These are phyloP conservation scores for Hipposideros larvatus DNA, from an alignment of 2,797 vertebrate genomes.

Conservation along the genomic window DNA sequence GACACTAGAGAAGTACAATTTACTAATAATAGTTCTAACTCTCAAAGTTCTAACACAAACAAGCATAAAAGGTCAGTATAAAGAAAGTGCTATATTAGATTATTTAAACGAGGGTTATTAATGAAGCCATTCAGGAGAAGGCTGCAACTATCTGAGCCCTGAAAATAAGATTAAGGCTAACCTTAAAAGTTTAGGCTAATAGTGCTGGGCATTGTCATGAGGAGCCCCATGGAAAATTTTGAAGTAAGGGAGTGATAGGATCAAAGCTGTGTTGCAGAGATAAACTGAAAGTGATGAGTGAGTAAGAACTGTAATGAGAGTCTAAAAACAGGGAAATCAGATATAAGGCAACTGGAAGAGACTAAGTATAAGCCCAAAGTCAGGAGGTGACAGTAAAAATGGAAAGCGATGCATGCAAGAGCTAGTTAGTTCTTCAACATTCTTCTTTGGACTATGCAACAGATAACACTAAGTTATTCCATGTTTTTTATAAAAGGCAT, in stretches of 20 bases:
- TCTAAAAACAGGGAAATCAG: constrained; percentile 59
- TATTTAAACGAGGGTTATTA: constrained; percentile 40
- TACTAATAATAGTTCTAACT: constrained; percentile 9
- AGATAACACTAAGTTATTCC: not conserved
- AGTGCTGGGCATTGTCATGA: constrained; percentile 2
- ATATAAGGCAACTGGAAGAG: not conserved
- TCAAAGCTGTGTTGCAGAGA: constrained; percentile 44
- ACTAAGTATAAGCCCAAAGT: not conserved
- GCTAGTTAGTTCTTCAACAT: not conserved
- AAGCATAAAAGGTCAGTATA: constrained; percentile 20
- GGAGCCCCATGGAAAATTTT: not conserved
- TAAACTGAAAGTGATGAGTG: constrained; percentile 44
- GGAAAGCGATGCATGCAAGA: not conserved
- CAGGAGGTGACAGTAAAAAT: not conserved
- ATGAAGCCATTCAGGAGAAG: constrained; percentile 24
- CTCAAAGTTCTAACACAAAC: constrained; percentile 20
- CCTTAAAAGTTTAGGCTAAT: constrained; percentile 46
- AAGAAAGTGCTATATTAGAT: not conserved
- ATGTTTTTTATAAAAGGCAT: not conserved
- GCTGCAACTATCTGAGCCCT: not conserved
- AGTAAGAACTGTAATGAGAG: constrained; percentile 41
- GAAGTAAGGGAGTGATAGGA: constrained; percentile 5
- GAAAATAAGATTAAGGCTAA: not conserved
- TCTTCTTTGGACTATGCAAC: constrained; percentile 15
- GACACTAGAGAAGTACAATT: not conserved